Base-by-base conservation (phyloP, 2,888 invertebrate genomes). In the Rhopalosiphum nymphaeae region DNA sequence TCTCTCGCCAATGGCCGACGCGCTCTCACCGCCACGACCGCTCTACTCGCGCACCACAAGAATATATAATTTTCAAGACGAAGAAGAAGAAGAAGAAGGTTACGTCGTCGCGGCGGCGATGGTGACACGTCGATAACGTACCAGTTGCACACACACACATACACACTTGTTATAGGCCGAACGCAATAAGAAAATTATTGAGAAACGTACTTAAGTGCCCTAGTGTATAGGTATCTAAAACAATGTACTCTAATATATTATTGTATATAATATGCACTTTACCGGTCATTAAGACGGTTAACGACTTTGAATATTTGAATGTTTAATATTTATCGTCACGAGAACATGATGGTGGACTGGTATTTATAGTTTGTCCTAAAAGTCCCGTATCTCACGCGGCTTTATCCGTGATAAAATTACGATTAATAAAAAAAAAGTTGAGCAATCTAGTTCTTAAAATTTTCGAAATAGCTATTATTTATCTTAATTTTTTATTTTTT, bases 121-220 rank as follows among this genome's bases (percentile, higher is more conserved):
- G 87, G n/a, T 53, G 87, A 36, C 87, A 88, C 87, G 87, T 88
- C 86, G 29, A 46, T 86, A 86, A 86, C 44, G 44, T 86, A 86
- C 44, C 29, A 86, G 86, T 86, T 86, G 16, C 86, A 26, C 13
- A 29, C 67, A 78, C 78, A 36, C 36, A n/a, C n/a, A 46, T 11
- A 29, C 2, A 84, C 78, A 21, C 78, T 78, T 2, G 78, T 36
- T 36, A 78, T 78, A 36, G 78, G 78, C 36, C 78, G 36, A 78
- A 78, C 78, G 36, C 78, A 78, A 78, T 78, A 9, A 78, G 36
- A 36, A 21, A 78, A 78, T 36, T 36, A 78, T 36, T 78, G 36
- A 3, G 78, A 78, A 78, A 36, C 78, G 78, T 21, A 36, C 78
- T 36, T 7, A 36, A 36, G 36, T 78, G 16, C 78, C 36, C 16